Base-by-base conservation (phyloP, 2,888 invertebrate species). In the Spisula subtruncata region DNA sequence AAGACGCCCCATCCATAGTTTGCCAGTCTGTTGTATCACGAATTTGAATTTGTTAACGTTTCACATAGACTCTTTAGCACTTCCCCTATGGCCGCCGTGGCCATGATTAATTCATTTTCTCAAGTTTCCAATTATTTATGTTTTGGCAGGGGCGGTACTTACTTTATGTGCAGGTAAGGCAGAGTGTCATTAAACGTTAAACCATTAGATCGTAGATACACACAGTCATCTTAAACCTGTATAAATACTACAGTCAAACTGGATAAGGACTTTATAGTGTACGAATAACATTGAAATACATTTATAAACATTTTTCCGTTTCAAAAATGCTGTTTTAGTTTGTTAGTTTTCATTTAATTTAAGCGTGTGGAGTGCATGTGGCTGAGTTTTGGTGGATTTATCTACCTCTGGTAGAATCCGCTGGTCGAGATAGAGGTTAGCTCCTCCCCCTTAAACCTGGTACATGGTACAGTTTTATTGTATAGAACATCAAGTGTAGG, bases 41-140 rank as follows among this genome's bases (percentile, higher is more conserved):
- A 88, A n/a, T 88, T 91, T 91, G 88, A 91, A 83, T 84, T 80
- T 60, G 60, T 46, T 35, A 80, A 56, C 83, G 14, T 54, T 51
- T 56, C 80, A 54, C 85, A 85, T 79, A 56, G 56, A n/a, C 48
- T 85, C 41, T 85, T 12, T 80, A 85, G 85, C 41, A 88, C 91
- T 82, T 83, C 89, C 90, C 88, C 86, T 82, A 89, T 89, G 90
- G 89, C 90, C 89, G 75, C 85, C n/a, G 84, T 56, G 89, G 89
- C 91, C 87, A 91, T 92, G 92, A 92, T 92, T 90, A 91, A 92
- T 92, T 81, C 90, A 83, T 92, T 91, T 92, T 91, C 86, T 81
- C 91, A 81, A 87, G 81, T 90, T 91, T 92, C 91, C 89, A 91
- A 92, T 92, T 92, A 92, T 92, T 92, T 92, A 92, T 92, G 90